Base-by-base conservation (phyloP, 1,140 invertebrate genomes). In the Ladona fulva region DNA sequence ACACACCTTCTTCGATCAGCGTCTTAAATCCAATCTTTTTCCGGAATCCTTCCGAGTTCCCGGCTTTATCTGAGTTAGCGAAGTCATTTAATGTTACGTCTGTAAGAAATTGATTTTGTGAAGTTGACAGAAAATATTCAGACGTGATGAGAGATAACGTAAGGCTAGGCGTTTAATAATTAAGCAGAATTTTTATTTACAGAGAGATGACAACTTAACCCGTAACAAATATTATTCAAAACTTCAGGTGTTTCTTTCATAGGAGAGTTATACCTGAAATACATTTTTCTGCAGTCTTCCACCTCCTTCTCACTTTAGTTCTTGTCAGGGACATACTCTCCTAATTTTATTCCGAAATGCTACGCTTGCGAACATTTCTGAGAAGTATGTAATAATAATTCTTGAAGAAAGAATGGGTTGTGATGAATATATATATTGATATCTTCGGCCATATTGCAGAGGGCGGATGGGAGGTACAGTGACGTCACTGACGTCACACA, bases 41-140 rank as follows among this genome's bases (percentile, higher is more conserved):
- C n/a, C 87, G 80, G 80, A 88, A 86, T 78, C 80, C 81, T 79
- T 82, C 83, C 24, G 80, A 78, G 77, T 85, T 86, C 75, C 84
- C 83, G 80, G 86, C 85, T 77, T 66, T 66, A 66, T 85, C 82
- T 75, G 89, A 87, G 86, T 91, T 88, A 14, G 90, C 89, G 83
- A 86, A 89, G 81, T 91, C 90, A 82, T 89, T 87, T 80, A 91
- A 83, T n/a, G 89, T 90, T 52, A 91, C 86, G 86, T 92, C 90
- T 91, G 81, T 44, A 88, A 88, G 80, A 80, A 76, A 77, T 37
- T 37, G 29, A 37, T 37, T 37, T 37, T 8, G 8, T 5, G 1
- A 3, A 3, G n/a, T 66, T 6, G 52, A 66, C 3, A 16, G 14
- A 16, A 22, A 6, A 6, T 12, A 66, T 22, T 19, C 52, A 16